Percentiles rank a stretch among this genome's conserved stretches.
phyloP scores from a whole-genome alignment of 2,797 vertebrate genomes.

The Limosa lapponica region DNA sequence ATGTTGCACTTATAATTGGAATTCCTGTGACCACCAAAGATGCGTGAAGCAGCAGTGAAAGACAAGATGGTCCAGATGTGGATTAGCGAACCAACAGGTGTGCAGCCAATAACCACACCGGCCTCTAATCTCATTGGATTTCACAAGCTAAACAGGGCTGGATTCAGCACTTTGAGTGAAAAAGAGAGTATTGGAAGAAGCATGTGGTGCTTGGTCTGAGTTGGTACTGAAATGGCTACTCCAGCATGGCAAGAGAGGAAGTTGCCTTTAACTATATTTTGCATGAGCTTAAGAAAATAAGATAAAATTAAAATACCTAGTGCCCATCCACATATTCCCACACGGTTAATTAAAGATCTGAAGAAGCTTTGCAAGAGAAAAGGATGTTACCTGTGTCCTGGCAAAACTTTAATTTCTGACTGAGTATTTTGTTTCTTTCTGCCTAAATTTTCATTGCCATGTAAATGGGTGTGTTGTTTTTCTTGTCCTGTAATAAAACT shows the following conservation, averaged over 20 bases:
- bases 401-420: constrained; percentile 12
- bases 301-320: background rate
- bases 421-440: background rate
- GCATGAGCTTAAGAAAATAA: background rate
- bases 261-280: background rate
- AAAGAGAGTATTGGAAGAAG: background rate
- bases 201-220: background rate
- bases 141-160: constrained; percentile 68
- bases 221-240: background rate
- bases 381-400: constrained; percentile 71
- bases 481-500: constrained; percentile 5
- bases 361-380: constrained; percentile 30
- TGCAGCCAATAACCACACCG: constrained; percentile 44
- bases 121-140: constrained; percentile 39
- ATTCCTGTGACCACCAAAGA: background rate
- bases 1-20: background rate
- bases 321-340: background rate
- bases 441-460: background rate
- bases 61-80: constrained; percentile 13
- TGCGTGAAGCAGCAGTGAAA: constrained; percentile 17
- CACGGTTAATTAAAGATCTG: background rate
- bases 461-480: background rate
- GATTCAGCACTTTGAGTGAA: background rate
- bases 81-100: background rate
- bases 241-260: background rate